These are phyloP conservation scores for Takifugu bimaculatus DNA, from an alignment of 2,113 vertebrate species.

Conservation along the genomic window DNA sequence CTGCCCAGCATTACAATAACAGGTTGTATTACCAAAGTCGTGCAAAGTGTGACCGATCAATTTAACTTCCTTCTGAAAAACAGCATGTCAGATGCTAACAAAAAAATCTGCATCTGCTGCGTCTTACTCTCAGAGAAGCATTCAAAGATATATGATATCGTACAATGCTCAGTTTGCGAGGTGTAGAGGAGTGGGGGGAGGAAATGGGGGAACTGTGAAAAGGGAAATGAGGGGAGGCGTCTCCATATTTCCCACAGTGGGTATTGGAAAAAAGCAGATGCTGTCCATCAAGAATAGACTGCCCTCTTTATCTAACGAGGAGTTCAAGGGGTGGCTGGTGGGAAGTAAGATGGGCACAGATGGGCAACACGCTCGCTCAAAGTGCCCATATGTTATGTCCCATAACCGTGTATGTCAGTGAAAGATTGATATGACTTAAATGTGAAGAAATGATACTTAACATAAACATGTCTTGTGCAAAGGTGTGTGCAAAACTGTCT, in stretches of 20 bases:
- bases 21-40: conserved; percentile 47
- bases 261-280: conserved; percentile 61
- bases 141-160: conserved; percentile 54
- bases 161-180: conserved; percentile 29
- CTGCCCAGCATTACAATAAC: conserved; percentile 37
- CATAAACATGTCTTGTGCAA: no score
- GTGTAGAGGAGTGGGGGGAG: conserved; percentile 16
- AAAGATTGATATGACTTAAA: background rate
- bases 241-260: conserved; percentile 54
- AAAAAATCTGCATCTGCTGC: conserved; percentile 62
- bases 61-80: conserved; percentile 55
- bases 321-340: conserved; percentile 41
- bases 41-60: conserved; percentile 63
- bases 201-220: conserved; percentile 44
- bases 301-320: conserved; percentile 60
- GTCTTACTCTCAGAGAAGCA: conserved; percentile 38
- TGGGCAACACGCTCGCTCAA: background rate
- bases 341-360: conserved; percentile 25
- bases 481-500: no score
- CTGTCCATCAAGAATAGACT: conserved; percentile 63
- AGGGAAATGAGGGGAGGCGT: conserved; percentile 44
- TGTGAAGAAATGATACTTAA: no score
- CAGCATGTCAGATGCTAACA: conserved; percentile 30
- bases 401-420: background rate
- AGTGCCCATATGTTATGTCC: background rate